Evolutionary conservation across 2,113 vertebrate species (phyloP).

Genomic region (Mesoclemmys tuberculata): DNA sequence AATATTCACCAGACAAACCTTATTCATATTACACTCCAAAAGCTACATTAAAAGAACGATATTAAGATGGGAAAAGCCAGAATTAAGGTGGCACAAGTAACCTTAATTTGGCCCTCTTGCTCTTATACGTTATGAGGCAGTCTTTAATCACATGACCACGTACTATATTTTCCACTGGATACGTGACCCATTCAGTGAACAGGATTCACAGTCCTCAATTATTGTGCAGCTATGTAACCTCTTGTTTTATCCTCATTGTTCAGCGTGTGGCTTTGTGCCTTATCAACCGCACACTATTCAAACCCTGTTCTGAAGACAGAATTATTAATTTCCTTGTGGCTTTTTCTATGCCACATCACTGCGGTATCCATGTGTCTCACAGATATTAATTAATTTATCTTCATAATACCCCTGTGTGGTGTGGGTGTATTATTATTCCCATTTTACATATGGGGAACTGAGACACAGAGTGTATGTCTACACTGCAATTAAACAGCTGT

Average conservation of each 20-base stretch:
- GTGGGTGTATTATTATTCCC: conserved; percentile 3
- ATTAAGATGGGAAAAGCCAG: conserved; percentile 9
- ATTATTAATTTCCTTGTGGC: conserved; percentile 29
- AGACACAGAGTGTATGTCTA: not conserved
- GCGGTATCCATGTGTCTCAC: conserved; percentile 5
- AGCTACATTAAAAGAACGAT: not conserved
- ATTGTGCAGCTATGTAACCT: not conserved
- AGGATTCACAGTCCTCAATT: not conserved
- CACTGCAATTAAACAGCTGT: not conserved
- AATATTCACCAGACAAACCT: not conserved
- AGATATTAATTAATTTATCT: conserved; percentile 43
- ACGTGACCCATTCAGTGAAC: not conserved
- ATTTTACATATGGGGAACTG: not conserved
- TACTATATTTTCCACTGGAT: rapidly evolving
- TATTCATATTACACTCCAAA: not conserved
- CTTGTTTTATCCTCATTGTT: not conserved
- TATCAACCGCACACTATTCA: not conserved
- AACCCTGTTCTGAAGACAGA: not conserved
- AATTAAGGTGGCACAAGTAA: not conserved
- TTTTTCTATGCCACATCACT: conserved; percentile 1
- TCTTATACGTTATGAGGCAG: not conserved
- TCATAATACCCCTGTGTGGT: not conserved
- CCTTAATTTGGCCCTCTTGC: not conserved
- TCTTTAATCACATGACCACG: not conserved
- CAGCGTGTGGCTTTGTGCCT: not conserved